phyloP scores from a whole-genome alignment of 2,888 invertebrate genomes.

The Heliconius ethilla region DNA sequence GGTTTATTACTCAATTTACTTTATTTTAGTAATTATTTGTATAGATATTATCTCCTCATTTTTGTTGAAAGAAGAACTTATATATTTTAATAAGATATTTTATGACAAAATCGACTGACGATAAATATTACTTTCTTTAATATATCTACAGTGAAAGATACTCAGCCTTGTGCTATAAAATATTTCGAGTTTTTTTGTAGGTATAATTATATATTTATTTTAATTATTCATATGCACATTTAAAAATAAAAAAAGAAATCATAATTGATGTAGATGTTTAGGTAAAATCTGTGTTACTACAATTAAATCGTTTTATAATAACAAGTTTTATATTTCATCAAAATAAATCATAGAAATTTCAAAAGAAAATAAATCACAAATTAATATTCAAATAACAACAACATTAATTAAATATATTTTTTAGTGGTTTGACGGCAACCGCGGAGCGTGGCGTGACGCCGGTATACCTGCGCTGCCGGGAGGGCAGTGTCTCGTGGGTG shows the following conservation, averaged over 20 bases:
- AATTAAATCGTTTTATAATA: background rate
- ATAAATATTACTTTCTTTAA: background rate
- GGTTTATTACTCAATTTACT: no score
- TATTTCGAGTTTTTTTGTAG: background rate
- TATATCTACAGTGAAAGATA: background rate
- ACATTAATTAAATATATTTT: slow-evolving; percentile 45
- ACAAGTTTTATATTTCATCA: background rate
- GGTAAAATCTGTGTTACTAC: background rate
- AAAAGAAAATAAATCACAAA: background rate
- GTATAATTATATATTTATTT: background rate
- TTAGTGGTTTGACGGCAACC: slow-evolving; percentile 80
- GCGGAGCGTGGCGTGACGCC: slow-evolving; percentile 86
- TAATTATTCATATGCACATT: background rate
- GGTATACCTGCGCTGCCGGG: slow-evolving; percentile 88
- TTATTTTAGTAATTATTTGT: no score
- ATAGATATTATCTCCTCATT: no score
- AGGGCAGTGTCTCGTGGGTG: slow-evolving; percentile 87
- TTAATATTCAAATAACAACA: background rate
- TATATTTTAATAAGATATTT: background rate
- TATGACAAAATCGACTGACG: background rate
- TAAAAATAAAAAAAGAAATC: background rate
- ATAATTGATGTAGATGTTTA: no score
- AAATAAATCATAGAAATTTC: background rate
- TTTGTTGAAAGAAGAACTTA: background rate
- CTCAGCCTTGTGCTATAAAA: background rate